Percentiles rank a stretch among this genome's conserved stretches.
These are phyloP conservation scores for Lasioglossum marginatum DNA, from an alignment of 2,888 invertebrate species.

Conservation along the genomic window DNA sequence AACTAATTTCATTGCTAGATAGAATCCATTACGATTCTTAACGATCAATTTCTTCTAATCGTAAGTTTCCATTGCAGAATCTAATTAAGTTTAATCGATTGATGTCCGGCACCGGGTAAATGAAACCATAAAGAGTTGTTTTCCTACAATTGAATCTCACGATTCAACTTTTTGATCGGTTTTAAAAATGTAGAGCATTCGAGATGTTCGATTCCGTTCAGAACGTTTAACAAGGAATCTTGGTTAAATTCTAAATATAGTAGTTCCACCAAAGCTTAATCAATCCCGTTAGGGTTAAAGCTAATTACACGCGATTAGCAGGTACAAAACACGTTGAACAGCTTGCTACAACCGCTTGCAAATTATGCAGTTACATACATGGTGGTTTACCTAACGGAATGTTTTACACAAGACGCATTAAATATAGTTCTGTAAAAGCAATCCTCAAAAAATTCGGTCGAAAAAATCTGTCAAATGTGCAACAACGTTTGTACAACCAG, in stretches of 20 bases:
- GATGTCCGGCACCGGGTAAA: background rate
- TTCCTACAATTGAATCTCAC: background rate
- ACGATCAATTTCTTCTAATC: background rate
- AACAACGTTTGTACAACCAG: background rate
- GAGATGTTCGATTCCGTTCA: background rate
- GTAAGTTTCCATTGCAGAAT: background rate
- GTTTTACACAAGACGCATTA: background rate
- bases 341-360: background rate
- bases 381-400: background rate
- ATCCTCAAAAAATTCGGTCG: background rate
- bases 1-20: background rate
- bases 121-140: conserved; percentile 2
- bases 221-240: background rate
- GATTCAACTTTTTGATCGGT: background rate
- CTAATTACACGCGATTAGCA: background rate
- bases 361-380: background rate
- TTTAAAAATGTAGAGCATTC: conserved; percentile 10
- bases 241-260: conserved; percentile 3
- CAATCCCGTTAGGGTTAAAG: conserved; percentile 8
- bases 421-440: background rate
- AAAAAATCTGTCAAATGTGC: background rate
- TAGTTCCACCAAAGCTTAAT: conserved; percentile 1
- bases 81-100: background rate
- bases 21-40: background rate
- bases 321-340: conserved; percentile 2